Evolutionary conservation across 2,113 vertebrate species (phyloP), one percentile per base, ranked within the genome.

Genomic region (Pao palembangensis): DNA sequence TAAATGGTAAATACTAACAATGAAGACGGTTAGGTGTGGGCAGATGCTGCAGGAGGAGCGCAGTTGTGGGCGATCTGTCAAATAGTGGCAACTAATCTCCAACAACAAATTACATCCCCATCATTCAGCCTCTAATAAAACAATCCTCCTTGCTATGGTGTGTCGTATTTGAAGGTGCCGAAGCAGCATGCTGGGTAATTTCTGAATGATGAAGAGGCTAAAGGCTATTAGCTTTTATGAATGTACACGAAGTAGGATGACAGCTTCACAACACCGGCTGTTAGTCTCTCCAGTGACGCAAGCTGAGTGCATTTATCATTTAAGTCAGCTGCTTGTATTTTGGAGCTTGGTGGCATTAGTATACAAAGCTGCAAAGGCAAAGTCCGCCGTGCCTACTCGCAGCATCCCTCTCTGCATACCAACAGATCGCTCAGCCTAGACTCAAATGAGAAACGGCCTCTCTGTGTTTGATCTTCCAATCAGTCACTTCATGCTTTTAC

Each of bases 1-100:
- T 82, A 78, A 83, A 91, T 90, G 85, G 75, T 88, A 87, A 88
- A 91, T 87, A 87, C 79, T 79, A 83, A 82, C 87, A 88, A 85
- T 84, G 83, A 87, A 83, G 82, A 88, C 84, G 67, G 80, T 79
- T 81, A 65, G 73, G 70, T 82, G 74, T 64, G 69, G 75, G 75
- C 71, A 77, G 79, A 79, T 81, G 64, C 71, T 58, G 58, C 58
- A 46, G 58, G 71, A 75, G 82, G 76, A 61, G 80, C 73, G 66
- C 68, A 63, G 77, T 73, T 75, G 77, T 77, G 73, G 78, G 74
- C 76, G 70, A 68, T 64, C 80, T 87, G 86, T 89, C 88, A 89
- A 81, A 78, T 28, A 74, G 55, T 81, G 73, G 85, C 79, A 87
- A 88, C 80, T 80, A 66, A 55, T 51, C 42, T 66, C 68, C 56